phyloP scores from a whole-genome alignment of 92 coral and sea anemone genomes.

The Epizoanthus stellaris region DNA sequence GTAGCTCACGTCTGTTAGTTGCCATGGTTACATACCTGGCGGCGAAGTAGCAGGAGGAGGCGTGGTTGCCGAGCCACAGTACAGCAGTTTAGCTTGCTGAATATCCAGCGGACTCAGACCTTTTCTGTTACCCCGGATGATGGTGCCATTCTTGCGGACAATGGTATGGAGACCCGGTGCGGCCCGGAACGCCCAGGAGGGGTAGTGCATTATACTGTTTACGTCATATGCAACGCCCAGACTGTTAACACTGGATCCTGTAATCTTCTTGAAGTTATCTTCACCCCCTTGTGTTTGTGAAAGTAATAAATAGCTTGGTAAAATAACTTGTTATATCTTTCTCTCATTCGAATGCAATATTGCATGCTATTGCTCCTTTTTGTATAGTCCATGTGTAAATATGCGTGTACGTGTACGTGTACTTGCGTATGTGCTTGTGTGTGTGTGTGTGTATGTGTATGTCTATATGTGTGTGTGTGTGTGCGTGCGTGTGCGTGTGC shows the following conservation, averaged over 20 bases:
- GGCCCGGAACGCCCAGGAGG: slow-evolving; percentile 42
- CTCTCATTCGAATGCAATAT: neutral
- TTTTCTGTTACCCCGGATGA: slow-evolving; percentile 31
- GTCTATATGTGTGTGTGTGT: neutral
- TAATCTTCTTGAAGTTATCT: slow-evolving; percentile 40
- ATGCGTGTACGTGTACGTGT: neutral
- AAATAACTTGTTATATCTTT: neutral
- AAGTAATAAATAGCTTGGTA: neutral
- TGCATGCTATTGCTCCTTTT: neutral
- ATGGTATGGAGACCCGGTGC: slow-evolving; percentile 36
- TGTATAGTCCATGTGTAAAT: neutral
- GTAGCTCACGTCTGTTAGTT: neutral
- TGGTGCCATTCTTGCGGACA: slow-evolving; percentile 26
- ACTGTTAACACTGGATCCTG: slow-evolving; percentile 19
- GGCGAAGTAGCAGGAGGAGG: slow-evolving; percentile 17
- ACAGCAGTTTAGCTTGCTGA: slow-evolving; percentile 32
- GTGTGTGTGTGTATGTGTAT: too few relatives aligned
- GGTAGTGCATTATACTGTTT: slow-evolving; percentile 41
- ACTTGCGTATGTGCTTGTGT: neutral
- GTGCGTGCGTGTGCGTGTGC: neutral
- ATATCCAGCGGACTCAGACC: slow-evolving; percentile 27
- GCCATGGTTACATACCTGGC: slow-evolving; percentile 9
- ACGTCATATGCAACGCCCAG: slow-evolving; percentile 24
- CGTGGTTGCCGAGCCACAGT: slow-evolving; percentile 26
- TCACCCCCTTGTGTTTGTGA: slow-evolving; percentile 16